Evolutionary conservation across 2,797 vertebrate species (phyloP), one percentile per base, ranked within the genome.

Genomic region (Lagodon rhomboides): DNA sequence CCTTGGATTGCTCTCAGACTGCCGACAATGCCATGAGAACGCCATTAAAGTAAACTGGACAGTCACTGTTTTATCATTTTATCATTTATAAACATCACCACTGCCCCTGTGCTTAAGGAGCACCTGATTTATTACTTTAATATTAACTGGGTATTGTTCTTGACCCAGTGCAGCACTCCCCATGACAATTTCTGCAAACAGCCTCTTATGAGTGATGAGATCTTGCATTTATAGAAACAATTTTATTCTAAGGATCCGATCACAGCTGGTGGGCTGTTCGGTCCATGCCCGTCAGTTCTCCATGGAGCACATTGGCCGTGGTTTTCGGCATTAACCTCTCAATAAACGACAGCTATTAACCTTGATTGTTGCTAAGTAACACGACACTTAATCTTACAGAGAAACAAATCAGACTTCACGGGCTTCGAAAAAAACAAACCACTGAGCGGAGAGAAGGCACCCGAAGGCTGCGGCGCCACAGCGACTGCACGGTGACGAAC

Each of bases 341-440:
- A 25, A 4, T 34, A 13, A 27, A 64, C 13, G 6, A 64, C 0
- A 13, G 13, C 13, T 17, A 25, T 34, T 55, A 22, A n/a, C 13
- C 9, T 10, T 56, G n/a, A 73, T 46, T 51, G 65, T 75, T 67
- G 63, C 54, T 53, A 27, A 66, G 34, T 30, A 61, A 66, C 55
- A 27, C 12, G 34, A 6, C 23, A 23, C 38, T 41, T n/a, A 53
- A 59, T 60, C 34, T 51, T 16, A 13, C 2, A 6, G n/a, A 20
- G 17, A 65, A 30, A 66, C 23, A n/a, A 30, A 6, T 53, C 0
- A 13, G 22, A 16, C 47, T 59, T 49, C 34, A 55, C 6, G 20
- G 15, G 10, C 22, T 53, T 49, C 38, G 38, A 38, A 38, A 12
- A 53, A 60, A 16, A 41, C 12, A 49, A 50, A 62, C 16, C 44